Percentiles rank a stretch among this genome's conserved stretches.
These are phyloP conservation scores for Phylloscopus trochiloides DNA, from an alignment of 2,113 vertebrate species.

Conservation along the genomic window DNA sequence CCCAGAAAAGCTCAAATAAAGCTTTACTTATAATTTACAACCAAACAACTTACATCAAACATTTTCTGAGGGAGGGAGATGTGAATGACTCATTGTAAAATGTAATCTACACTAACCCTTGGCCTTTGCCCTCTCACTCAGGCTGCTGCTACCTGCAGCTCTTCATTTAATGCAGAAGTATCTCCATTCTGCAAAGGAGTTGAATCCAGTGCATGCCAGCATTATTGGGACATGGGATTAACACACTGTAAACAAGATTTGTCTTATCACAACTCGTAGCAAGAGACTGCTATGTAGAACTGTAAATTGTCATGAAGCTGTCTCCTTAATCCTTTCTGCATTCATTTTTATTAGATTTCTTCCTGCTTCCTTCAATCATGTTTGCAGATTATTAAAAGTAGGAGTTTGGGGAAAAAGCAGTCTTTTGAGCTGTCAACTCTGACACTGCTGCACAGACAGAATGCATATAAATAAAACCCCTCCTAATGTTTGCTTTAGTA, in stretches of 20 bases:
- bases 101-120: not conserved
- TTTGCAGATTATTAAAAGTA: slow-evolving; percentile 53
- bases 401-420: slow-evolving; percentile 25
- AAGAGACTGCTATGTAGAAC: slow-evolving; percentile 4
- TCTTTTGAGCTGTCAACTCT: slow-evolving; percentile 38
- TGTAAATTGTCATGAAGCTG: slow-evolving; percentile 24
- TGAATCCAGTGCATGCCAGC: not conserved
- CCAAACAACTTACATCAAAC: not conserved
- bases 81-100: not conserved
- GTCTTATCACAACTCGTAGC: slow-evolving; percentile 18
- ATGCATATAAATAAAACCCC: not conserved
- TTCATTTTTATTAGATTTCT: slow-evolving; percentile 60
- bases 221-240: slow-evolving; percentile 30
- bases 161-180: not conserved
- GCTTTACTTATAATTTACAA: not conserved
- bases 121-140: not conserved
- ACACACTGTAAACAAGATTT: slow-evolving; percentile 56
- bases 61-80: not conserved
- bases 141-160: not conserved
- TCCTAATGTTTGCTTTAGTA: not conserved
- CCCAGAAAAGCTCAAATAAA: not conserved
- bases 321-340: slow-evolving; percentile 41
- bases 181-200: not conserved
- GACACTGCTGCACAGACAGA: not conserved
- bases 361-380: slow-evolving; percentile 34